Evolutionary conservation across 2,888 invertebrate species (phyloP), one percentile per base, ranked within the genome.

Genomic region (Thecocarcelia acutangulata): DNA sequence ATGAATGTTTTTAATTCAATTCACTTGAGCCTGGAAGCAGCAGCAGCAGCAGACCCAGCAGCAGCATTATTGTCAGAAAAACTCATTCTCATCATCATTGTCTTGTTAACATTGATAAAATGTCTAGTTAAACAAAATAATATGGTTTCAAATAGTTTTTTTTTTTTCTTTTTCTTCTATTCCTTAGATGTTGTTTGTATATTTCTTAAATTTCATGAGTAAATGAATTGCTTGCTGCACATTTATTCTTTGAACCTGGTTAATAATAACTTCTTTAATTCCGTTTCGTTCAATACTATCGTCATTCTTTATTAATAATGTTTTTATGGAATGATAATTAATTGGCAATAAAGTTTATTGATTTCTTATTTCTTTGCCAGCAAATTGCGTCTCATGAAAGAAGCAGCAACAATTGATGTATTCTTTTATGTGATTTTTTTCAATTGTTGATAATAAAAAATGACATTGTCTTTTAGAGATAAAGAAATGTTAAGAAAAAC

Each of bases 101-200:
- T 69, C 76, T 76, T 69, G 76, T 76, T 76, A 76, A 69, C 76
- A 76, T 76, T 69, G 54, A 69, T 76, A 21, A 54, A 63, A 69
- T 46, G 76, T 63, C 76, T 69, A 24, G 61, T 76, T 76, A 63
- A 61, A 63, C 37, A 24, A 37, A 61, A 63, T 69, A 54, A 68
- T 44, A 68, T 68, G 50, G n/a, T 52, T 68, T 37, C 24, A 24
- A 24, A 2, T 24, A 5, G 24, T 21, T 24, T 56, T 46, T 9
- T 4, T 28, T 1, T 17, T 64, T 40, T 40, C 11, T 24, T 52
- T 11, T 37, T 40, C 19, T n/a, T n/a, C n/a, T n/a, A n/a, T n/a
- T n/a, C n/a, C 19, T 52, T 28, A 4, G 28, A 28, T 28, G 6
- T 21, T 48, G 37, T 19, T 24, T 9, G 8, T 52, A 9, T 3